phyloP scores from a whole-genome alignment of 2,797 vertebrate species.

The Austrolebias charrua region DNA sequence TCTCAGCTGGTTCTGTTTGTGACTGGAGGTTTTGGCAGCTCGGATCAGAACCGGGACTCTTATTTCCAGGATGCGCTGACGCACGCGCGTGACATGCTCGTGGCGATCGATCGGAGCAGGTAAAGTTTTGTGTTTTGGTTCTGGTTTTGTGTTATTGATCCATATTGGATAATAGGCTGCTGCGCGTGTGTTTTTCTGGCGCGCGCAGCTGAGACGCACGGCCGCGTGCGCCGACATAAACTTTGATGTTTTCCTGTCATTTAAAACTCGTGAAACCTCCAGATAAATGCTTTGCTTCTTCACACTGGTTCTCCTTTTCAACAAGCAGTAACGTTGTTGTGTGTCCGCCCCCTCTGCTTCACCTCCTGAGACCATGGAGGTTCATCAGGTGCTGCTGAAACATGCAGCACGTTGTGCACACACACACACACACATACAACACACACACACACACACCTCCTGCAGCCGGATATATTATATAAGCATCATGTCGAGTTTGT shows the following conservation, averaged over 20 bases:
- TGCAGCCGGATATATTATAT: no score
- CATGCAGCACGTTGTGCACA: no score
- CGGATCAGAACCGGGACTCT: slow-evolving; percentile 43
- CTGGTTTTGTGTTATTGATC: background rate
- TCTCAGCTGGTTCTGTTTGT: slow-evolving; percentile 58
- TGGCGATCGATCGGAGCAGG: slow-evolving; percentile 58
- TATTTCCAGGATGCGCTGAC: slow-evolving; percentile 45
- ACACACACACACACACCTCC: no score
- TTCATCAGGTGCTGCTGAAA: no score
- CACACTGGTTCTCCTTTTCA: no score
- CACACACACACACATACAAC: no score
- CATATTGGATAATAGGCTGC: background rate
- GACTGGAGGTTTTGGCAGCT: slow-evolving; percentile 27
- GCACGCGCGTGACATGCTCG: slow-evolving; percentile 41
- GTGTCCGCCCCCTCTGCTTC: background rate
- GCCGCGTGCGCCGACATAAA: slow-evolving; percentile 29
- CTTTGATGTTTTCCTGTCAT: slow-evolving; percentile 41
- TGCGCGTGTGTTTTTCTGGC: background rate
- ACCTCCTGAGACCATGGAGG: slow-evolving; percentile 8
- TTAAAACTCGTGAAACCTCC: background rate
- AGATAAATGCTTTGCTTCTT: no score
- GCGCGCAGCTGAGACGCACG: background rate
- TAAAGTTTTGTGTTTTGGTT: slow-evolving; percentile 53
- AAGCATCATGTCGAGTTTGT: no score
- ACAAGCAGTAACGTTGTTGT: background rate